These are phyloP conservation scores for Metalampra italica DNA, from an alignment of 2,888 invertebrate genomes.

Conservation along the genomic window DNA sequence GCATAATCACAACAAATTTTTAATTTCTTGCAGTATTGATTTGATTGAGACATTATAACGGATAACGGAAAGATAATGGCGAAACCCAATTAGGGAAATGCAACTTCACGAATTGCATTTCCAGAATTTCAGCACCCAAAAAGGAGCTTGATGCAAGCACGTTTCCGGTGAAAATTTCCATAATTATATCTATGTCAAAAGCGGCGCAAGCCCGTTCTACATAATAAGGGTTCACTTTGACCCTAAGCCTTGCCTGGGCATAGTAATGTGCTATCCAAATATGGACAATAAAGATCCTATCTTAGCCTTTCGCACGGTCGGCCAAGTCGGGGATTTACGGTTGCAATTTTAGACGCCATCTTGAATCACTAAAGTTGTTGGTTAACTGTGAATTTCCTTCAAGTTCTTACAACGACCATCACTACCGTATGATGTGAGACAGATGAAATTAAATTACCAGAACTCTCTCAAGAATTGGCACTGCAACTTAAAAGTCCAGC, in stretches of 20 bases:
- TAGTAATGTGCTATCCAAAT: slow-evolving; percentile 45
- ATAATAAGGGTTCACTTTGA: slow-evolving; percentile 60
- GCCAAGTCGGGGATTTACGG: slow-evolving; percentile 35
- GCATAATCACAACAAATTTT: no score
- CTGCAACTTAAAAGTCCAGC: not conserved
- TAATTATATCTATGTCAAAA: slow-evolving; percentile 38
- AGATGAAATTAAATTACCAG: no score
- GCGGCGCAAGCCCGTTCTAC: slow-evolving; percentile 33
- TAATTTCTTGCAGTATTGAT: no score
- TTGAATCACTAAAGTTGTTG: slow-evolving; percentile 8
- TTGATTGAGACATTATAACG: no score
- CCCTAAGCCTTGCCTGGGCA: slow-evolving; percentile 42
- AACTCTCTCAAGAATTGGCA: not conserved
- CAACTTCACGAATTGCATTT: slow-evolving; percentile 8
- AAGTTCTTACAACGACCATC: slow-evolving; percentile 1
- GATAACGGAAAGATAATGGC: no score
- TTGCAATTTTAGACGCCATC: slow-evolving; percentile 32
- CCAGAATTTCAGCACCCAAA: slow-evolving; percentile 13
- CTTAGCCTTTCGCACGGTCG: slow-evolving; percentile 54
- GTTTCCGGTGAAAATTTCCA: slow-evolving; percentile 34
- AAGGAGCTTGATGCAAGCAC: slow-evolving; percentile 22
- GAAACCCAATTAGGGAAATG: not conserved
- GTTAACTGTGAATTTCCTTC: slow-evolving; percentile 1
- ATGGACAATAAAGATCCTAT: slow-evolving; percentile 55
- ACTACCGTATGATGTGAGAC: not conserved